Percentiles rank a stretch among this genome's conserved stretches.
Conservation (phyloP, 2,797 vertebrate genomes). For the Cyprinodon diabolis region DNA sequence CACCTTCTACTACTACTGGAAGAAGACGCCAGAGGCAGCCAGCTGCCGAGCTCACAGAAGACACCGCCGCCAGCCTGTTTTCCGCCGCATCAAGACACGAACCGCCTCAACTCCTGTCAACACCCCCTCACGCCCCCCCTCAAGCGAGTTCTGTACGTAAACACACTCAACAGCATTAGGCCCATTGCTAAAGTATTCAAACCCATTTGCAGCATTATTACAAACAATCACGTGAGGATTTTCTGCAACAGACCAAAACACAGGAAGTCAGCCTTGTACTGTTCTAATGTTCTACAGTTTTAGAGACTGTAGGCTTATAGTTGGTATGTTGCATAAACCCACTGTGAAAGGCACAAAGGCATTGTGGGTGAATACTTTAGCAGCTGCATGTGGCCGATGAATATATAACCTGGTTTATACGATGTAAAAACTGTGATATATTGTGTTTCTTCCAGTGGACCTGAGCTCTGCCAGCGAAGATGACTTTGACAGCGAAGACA, state of each 20-base stretch:
- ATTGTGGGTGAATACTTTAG: not conserved
- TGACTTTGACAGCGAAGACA: slow-evolving; percentile 99
- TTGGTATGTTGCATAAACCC: not conserved
- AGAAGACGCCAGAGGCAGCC: slow-evolving; percentile 98
- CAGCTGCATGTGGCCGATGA: not conserved
- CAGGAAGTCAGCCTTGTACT: too few relatives aligned
- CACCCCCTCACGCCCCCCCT: slow-evolving; percentile 95
- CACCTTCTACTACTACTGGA: slow-evolving; percentile 99
- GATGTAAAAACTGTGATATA: slow-evolving; percentile 9
- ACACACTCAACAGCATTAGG: not conserved
- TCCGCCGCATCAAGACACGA: slow-evolving; percentile 98
- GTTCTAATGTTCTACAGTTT: too few relatives aligned
- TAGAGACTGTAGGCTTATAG: not conserved
- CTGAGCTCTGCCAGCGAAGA: slow-evolving; percentile 98
- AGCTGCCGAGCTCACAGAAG: slow-evolving; percentile 96
- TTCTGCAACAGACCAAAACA: not conserved
- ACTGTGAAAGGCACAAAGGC: not conserved
- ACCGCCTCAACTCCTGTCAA: slow-evolving; percentile 97
- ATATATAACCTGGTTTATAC: not conserved
- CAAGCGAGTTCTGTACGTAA: slow-evolving; percentile 97
- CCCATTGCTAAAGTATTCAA: not conserved
- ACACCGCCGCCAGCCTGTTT: slow-evolving; percentile 97
- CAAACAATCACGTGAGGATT: not conserved
- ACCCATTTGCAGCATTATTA: not conserved
- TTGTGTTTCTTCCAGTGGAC: slow-evolving; percentile 86